phyloP scores from a whole-genome alignment of 1,140 invertebrate species.

The Bicyclus anynana region DNA sequence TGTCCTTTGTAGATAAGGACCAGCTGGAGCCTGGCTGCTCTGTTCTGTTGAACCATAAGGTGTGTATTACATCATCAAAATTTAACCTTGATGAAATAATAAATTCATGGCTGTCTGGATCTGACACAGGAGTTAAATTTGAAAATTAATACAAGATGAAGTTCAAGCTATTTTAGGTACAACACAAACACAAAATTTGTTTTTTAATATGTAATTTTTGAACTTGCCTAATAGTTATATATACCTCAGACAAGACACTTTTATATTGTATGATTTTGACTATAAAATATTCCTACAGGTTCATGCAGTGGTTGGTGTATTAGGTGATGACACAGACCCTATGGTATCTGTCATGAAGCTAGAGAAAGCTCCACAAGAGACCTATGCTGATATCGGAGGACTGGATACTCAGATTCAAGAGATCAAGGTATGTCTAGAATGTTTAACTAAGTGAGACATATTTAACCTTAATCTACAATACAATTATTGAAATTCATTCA shows the following conservation, averaged over 20 bases:
- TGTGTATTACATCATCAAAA: slow-evolving; percentile 21
- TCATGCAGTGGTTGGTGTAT: slow-evolving; percentile 98
- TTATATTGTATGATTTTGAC: not conserved
- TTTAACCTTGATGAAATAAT: too few species aligned
- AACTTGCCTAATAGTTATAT: too few species aligned
- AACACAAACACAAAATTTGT: too few species aligned
- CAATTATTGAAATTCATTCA: too few species aligned
- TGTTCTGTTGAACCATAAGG: slow-evolving; percentile 98
- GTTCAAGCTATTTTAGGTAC: too few species aligned
- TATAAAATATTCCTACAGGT: slow-evolving; percentile 71
- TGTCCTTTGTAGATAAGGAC: slow-evolving; percentile 99
- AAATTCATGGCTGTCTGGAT: too few species aligned
- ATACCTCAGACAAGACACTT: too few species aligned
- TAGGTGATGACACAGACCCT: slow-evolving; percentile 99
- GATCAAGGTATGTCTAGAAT: slow-evolving; percentile 75
- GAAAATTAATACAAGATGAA: too few species aligned
- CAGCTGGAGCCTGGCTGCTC: slow-evolving; percentile 99
- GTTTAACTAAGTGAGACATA: not conserved
- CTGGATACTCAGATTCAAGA: slow-evolving; percentile 99
- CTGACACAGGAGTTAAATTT: too few species aligned
- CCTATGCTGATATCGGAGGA: slow-evolving; percentile 99
- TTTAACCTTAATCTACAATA: too few species aligned
- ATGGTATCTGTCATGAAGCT: slow-evolving; percentile 99
- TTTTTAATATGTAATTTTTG: too few species aligned
- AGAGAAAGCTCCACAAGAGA: slow-evolving; percentile 99